Evolutionary conservation across 2,797 vertebrate species (phyloP).

Genomic region (Meriones psammophilus): DNA sequence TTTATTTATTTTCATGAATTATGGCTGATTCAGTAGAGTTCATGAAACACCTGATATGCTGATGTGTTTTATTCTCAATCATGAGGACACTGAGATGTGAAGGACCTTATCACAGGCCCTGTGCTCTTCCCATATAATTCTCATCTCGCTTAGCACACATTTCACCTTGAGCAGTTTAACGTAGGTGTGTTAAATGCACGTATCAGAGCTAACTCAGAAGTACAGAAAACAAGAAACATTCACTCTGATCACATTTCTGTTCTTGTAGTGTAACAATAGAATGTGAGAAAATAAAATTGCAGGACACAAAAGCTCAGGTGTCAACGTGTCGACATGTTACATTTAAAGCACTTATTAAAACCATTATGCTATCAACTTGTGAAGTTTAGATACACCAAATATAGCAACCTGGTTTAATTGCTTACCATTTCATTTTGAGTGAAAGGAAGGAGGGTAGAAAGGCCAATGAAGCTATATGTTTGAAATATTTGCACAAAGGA

Average conservation of each 20-base stretch:
- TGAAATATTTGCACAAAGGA: conserved; percentile 69
- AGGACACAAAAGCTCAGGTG: conserved; percentile 86
- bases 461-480: conserved; percentile 36
- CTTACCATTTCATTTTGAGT: conserved; percentile 83
- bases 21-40: background rate
- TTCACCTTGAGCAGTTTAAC: conserved; percentile 60
- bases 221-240: conserved; percentile 75
- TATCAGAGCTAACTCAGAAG: conserved; percentile 63
- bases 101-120: background rate
- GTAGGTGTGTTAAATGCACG: background rate
- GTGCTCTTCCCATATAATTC: background rate
- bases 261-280: conserved; percentile 84
- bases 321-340: conserved; percentile 88
- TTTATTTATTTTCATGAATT: background rate
- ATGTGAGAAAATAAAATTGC: conserved; percentile 87
- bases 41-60: background rate
- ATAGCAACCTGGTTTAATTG: conserved; percentile 88
- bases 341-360: conserved; percentile 89
- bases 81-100: background rate
- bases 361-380: conserved; percentile 88
- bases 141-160: background rate
- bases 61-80: background rate
- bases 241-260: conserved; percentile 83
- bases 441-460: conserved; percentile 75
- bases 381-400: conserved; percentile 86